A percentile compares a stretch with the other conserved stretches of the same genome.
phyloP scores from a whole-genome alignment of 2,797 vertebrate species.

The Amblyraja radiata region DNA sequence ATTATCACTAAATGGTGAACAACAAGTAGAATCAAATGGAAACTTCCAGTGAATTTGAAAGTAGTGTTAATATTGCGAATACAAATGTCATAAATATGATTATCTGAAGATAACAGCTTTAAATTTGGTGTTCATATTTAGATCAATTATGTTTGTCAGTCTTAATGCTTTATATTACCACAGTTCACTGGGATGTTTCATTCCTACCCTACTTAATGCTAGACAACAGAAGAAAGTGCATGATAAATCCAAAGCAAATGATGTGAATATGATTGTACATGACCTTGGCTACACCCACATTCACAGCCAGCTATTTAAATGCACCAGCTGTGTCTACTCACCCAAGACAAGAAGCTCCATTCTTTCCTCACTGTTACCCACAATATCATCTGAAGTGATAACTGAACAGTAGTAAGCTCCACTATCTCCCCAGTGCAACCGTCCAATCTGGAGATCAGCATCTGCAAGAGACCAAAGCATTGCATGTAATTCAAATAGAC shows the following conservation, averaged over 20 bases:
- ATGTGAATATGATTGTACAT: background rate
- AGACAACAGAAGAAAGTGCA: background rate
- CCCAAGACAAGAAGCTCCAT: constrained; percentile 88
- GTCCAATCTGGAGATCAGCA: constrained; percentile 85
- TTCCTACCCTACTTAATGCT: background rate
- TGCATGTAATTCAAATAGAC: background rate
- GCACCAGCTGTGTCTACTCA: constrained; percentile 50
- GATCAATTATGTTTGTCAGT: background rate
- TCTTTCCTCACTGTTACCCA: constrained; percentile 82
- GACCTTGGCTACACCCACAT: background rate
- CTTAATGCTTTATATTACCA: background rate
- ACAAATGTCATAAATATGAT: background rate
- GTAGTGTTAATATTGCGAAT: background rate
- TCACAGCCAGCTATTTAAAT: background rate
- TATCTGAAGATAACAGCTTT: no score
- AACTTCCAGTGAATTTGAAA: background rate
- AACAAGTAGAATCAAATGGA: no score
- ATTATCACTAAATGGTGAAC: no score
- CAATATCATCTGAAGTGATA: constrained; percentile 80
- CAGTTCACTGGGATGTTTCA: background rate
- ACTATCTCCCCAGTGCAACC: constrained; percentile 93
- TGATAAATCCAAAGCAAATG: background rate
- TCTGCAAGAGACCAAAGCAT: constrained; percentile 57
- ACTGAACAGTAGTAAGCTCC: constrained; percentile 91
- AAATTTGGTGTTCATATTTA: background rate